Conservation (phyloP, 53 echinoderm and acorn worm genomes). For the Luidia sarsii region DNA sequence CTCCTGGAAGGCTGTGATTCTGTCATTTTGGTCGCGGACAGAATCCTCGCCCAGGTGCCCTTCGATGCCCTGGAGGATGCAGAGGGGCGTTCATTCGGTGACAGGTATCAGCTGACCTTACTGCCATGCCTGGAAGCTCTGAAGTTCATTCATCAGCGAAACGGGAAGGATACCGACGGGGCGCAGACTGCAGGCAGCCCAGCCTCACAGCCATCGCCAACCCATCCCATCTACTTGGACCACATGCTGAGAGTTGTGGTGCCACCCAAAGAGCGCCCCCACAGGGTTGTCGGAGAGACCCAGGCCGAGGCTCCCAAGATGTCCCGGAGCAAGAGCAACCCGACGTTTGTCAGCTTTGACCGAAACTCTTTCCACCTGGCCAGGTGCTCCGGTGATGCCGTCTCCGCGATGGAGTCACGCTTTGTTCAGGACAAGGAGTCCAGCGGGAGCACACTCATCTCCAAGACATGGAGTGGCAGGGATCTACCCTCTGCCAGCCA, state of each 20-base stretch:
- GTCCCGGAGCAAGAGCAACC: conserved; percentile 65
- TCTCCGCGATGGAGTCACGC: conserved; percentile 47
- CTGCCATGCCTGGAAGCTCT: conserved; percentile 65
- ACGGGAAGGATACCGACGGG: not conserved
- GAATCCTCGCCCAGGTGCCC: conserved; percentile 61
- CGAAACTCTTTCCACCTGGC: conserved; percentile 55
- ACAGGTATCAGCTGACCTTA: conserved; percentile 47
- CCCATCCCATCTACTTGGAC: conserved; percentile 80
- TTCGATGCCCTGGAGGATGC: conserved; percentile 71
- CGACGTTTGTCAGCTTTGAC: conserved; percentile 79
- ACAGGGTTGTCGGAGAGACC: conserved; percentile 47
- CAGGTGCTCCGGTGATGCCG: conserved; percentile 25
- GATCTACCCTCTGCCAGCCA: conserved; percentile 74
- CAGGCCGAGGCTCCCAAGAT: conserved; percentile 69
- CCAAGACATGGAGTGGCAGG: conserved; percentile 77
- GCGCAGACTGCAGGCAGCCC: not conserved
- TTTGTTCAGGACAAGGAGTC: conserved; percentile 15
- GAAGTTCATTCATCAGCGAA: not conserved
- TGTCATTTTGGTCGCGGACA: conserved; percentile 68
- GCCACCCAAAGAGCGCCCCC: conserved; percentile 72
- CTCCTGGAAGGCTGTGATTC: conserved; percentile 29
- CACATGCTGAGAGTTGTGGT: conserved; percentile 81
- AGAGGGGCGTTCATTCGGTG: conserved; percentile 45
- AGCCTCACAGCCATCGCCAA: conserved; percentile 19
- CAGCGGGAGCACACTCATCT: conserved; percentile 72